Conservation (phyloP, 2,797 vertebrate species). For the Sebastes vulpes region DNA sequence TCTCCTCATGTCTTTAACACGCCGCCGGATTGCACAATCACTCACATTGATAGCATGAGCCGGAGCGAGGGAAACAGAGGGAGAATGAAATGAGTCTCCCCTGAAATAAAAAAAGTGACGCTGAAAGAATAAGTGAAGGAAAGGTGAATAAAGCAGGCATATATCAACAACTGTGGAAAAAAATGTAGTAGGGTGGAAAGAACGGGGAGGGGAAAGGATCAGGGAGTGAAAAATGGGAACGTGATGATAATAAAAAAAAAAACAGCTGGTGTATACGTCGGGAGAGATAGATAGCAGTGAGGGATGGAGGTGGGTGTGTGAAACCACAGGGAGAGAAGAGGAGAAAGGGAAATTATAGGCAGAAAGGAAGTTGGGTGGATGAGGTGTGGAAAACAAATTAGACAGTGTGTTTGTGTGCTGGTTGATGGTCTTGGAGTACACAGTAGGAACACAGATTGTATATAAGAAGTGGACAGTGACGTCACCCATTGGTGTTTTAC, state of each 20-base stretch:
- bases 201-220: constrained; percentile 6
- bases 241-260: constrained; percentile 12
- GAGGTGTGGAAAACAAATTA: constrained; percentile 35
- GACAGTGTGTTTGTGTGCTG: neutral
- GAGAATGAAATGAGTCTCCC: constrained; percentile 27
- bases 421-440: constrained; percentile 1
- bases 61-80: constrained; percentile 17
- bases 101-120: constrained; percentile 4
- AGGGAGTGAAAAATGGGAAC: constrained; percentile 24
- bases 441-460: neutral
- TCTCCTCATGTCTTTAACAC: constrained; percentile 79
- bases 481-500: neutral
- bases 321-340: neutral
- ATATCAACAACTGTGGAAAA: constrained; percentile 34
- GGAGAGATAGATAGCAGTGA: constrained; percentile 7
- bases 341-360: neutral
- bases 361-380: constrained; percentile 7
- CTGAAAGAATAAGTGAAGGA: constrained; percentile 40
- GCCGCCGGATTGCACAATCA: constrained; percentile 76
- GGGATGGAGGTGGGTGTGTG: neutral
- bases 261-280: neutral
- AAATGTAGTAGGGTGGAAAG: constrained; percentile 40
- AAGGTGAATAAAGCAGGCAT: constrained; percentile 53
- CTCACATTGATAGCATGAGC: constrained; percentile 76
- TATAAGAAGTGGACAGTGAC: too few relatives aligned